A percentile compares a stretch with the other conserved stretches of the same genome.
These are phyloP conservation scores for Catharus bicknelli DNA, from an alignment of 2,113 vertebrate genomes.

Conservation along the genomic window DNA sequence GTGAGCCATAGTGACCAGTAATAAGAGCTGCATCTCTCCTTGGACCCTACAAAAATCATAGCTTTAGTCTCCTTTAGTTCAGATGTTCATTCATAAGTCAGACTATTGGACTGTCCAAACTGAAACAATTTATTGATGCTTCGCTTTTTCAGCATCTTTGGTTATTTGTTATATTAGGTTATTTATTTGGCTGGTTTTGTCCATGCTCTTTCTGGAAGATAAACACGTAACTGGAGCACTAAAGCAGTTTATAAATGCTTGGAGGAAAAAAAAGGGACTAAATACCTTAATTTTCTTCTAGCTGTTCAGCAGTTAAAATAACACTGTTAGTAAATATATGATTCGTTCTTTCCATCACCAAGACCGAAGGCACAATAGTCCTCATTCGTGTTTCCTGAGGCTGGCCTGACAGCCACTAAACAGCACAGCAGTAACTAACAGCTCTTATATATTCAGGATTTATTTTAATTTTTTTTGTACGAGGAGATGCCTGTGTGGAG, in stretches of 20 bases:
- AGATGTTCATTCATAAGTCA: background rate
- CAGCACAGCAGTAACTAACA: background rate
- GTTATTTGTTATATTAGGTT: background rate
- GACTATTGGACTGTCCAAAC: background rate
- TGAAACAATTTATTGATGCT: fast-evolving
- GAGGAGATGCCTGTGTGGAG: background rate
- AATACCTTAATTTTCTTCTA: background rate
- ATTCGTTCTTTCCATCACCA: background rate
- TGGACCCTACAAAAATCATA: background rate
- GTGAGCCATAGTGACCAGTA: background rate
- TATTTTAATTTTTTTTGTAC: background rate
- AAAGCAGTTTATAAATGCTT: background rate
- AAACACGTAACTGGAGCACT: background rate
- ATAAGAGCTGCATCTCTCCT: background rate
- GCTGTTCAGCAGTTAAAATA: background rate
- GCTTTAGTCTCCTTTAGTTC: background rate
- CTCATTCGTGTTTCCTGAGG: background rate
- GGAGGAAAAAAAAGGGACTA: background rate
- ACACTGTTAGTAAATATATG: background rate
- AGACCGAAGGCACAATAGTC: background rate
- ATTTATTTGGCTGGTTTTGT: background rate
- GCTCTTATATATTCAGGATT: background rate
- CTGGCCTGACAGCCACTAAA: background rate
- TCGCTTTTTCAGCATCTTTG: background rate
- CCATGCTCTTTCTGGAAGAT: background rate